Conservation (phyloP, 2,797 vertebrate genomes). For the Hydrocynus forskahlii region DNA sequence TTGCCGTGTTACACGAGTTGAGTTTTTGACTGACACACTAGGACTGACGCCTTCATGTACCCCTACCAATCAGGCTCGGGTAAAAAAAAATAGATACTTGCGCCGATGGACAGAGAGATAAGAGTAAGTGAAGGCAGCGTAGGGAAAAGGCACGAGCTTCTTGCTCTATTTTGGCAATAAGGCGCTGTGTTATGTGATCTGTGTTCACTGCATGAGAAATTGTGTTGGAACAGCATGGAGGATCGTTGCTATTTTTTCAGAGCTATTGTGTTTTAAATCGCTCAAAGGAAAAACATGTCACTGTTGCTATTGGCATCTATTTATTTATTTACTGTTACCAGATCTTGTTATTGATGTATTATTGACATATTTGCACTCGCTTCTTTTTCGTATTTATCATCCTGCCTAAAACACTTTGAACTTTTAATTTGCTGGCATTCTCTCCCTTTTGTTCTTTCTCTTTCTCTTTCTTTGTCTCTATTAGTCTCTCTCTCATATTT, state of each 20-base stretch:
- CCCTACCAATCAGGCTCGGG: conserved; percentile 60
- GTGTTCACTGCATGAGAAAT: conserved; percentile 69
- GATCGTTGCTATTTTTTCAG: conserved; percentile 65
- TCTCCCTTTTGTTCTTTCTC: neutral
- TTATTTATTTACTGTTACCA: conserved; percentile 41
- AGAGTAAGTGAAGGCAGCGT: conserved; percentile 56
- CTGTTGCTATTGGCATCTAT: conserved; percentile 20
- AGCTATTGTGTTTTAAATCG: conserved; percentile 68
- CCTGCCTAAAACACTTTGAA: neutral
- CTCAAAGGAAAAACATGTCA: conserved; percentile 66
- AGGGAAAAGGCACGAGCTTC: conserved; percentile 67
- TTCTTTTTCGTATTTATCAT: conserved; percentile 31
- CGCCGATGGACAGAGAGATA: conserved; percentile 71
- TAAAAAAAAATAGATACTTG: conserved; percentile 70
- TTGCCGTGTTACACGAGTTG: conserved; percentile 38
- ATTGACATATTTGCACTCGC: conserved; percentile 21
- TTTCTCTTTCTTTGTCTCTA: conserved; percentile 9
- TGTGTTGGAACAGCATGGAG: conserved; percentile 67
- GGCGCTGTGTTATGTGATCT: conserved; percentile 72
- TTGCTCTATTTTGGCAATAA: conserved; percentile 81
- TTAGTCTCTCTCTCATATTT: no score
- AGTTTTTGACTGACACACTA: conserved; percentile 54
- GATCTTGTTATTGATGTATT: conserved; percentile 40
- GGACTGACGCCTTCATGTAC: conserved; percentile 51
- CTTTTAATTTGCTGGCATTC: neutral